phyloP scores from a whole-genome alignment of 2,888 invertebrate genomes.

The Watsonalla binaria region DNA sequence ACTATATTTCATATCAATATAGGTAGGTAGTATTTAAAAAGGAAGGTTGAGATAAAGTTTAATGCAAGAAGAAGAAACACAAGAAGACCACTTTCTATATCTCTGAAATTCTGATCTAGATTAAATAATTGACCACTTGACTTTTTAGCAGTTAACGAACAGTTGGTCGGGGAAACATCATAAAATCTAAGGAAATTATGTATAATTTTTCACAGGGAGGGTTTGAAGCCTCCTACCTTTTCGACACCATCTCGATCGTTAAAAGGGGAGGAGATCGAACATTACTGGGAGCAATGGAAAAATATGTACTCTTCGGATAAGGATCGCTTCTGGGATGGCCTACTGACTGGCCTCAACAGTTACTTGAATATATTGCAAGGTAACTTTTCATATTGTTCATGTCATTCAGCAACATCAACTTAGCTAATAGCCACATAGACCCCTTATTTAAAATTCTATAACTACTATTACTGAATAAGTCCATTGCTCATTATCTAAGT shows the following conservation, averaged over 20 bases:
- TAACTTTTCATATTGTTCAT: slow-evolving; percentile 22
- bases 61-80: too few relatives aligned
- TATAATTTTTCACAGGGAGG: slow-evolving; percentile 38
- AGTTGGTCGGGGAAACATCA: too few relatives aligned
- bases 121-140: too few relatives aligned
- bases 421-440: background rate
- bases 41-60: too few relatives aligned
- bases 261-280: slow-evolving; percentile 74
- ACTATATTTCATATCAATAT: too few relatives aligned
- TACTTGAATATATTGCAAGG: slow-evolving; percentile 82
- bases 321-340: slow-evolving; percentile 84
- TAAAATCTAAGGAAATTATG: background rate
- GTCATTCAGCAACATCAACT: background rate
- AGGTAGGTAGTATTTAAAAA: too few relatives aligned
- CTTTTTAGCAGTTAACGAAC: too few relatives aligned
- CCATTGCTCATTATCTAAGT: too few relatives aligned
- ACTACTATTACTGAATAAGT: too few relatives aligned
- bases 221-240: slow-evolving; percentile 59
- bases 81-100: too few relatives aligned
- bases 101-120: too few relatives aligned
- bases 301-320: slow-evolving; percentile 79
- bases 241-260: slow-evolving; percentile 77
- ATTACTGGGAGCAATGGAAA: slow-evolving; percentile 84
- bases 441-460: too few relatives aligned
- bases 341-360: slow-evolving; percentile 80